Conservation (phyloP, 1,140 invertebrate genomes). For the Cherax quadricarinatus region DNA sequence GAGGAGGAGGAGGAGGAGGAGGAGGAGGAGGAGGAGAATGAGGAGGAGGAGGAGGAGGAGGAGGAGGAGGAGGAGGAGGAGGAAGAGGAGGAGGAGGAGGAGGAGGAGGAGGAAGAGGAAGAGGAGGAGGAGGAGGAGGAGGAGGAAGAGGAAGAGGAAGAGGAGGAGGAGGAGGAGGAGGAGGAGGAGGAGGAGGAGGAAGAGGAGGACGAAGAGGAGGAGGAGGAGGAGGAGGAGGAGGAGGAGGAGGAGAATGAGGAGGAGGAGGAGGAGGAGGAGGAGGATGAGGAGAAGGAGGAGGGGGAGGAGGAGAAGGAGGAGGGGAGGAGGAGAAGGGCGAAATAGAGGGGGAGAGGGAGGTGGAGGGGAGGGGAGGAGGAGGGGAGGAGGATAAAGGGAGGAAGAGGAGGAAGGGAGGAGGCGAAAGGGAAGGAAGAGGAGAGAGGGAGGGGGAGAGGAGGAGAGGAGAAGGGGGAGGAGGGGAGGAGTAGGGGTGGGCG, state of each 20-base stretch:
- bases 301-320: no score
- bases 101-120: background rate
- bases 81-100: background rate
- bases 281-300: no score
- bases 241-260: background rate
- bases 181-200: background rate
- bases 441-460: no score
- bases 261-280: background rate
- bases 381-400: background rate
- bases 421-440: no score
- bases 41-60: background rate
- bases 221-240: background rate
- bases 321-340: no score
- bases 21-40: no score
- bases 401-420: background rate
- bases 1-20: no score
- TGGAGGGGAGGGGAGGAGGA: background rate
- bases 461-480: no score
- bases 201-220: background rate
- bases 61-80: background rate
- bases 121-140: background rate
- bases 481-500: no score
- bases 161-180: background rate
- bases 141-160: background rate
- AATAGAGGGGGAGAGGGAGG: background rate